Evolutionary conservation across 2,113 vertebrate species (phyloP).

Genomic region (Myotis lucifugus): DNA sequence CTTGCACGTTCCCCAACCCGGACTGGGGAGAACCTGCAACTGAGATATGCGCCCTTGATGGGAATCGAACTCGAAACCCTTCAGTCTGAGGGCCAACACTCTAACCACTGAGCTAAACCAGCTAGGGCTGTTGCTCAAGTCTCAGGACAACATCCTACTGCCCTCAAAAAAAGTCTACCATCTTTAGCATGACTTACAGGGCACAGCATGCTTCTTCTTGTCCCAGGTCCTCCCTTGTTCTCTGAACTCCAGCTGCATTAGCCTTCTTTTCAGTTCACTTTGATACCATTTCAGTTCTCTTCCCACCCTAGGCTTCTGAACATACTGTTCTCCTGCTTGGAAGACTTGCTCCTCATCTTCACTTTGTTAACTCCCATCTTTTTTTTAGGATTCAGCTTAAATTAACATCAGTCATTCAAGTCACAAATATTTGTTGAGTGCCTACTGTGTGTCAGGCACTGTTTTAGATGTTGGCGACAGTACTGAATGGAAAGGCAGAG

Average conservation of each 20-base stretch:
- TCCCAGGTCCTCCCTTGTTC: not conserved
- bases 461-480: not conserved
- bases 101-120: not conserved
- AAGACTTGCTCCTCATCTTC: not conserved
- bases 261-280: not conserved
- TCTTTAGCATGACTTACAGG: not conserved
- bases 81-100: not conserved
- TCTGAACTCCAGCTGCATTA: not conserved
- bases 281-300: not conserved
- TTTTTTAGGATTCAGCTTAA: not conserved
- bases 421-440: not conserved
- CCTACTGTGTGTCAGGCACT: not conserved
- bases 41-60: not conserved
- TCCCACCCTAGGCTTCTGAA: not conserved
- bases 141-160: not conserved
- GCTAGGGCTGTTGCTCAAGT: not conserved
- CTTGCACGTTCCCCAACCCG: not conserved
- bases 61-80: not conserved
- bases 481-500: not conserved
- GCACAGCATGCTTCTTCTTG: not conserved
- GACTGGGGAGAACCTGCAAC: not conserved
- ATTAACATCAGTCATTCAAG: not conserved
- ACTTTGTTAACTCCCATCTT: not conserved
- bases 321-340: not conserved
- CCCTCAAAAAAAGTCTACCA: not conserved